Evolutionary conservation across 1,140 invertebrate genomes (phyloP), one percentile per base, ranked within the genome.

Genomic region (Drosophila lacteicornis): DNA sequence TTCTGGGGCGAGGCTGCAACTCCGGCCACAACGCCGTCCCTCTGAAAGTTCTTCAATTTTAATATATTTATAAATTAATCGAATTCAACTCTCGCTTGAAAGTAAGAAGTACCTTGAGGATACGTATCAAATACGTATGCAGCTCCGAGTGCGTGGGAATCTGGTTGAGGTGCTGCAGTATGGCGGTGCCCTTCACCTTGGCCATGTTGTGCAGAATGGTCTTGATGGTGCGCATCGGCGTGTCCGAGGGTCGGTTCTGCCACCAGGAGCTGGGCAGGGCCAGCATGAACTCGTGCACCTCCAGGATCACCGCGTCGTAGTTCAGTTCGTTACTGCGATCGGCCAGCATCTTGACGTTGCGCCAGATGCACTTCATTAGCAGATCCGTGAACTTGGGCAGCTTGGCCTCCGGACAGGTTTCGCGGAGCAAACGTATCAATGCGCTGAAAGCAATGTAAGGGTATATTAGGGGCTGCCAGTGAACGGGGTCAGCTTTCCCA

Each of bases 291-390:
- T 95, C 93, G 82, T 98, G 96, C 13, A 96, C 94, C 88, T 98
- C 96, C 3, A 95, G 91, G 9, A 98, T 93, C 70, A 98, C 95
- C 4, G 93, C 93, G 92, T 97, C 96, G 66, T 97, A 95, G 92
- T 97, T 95, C 13, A 97, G 93, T 58, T 96, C 95, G 68, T 95
- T 94, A 46, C 95, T 94, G 93, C 96, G 96, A 63, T 95, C 94
- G 7, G 96, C 95, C 75, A 98, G 94, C 76, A 92, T 94, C 88
- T 96, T 96, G 4, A 97, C 95, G 73, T 97, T 95, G 84, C 97
- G 96, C 97, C 97, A 98, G 42, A 97, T 94, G 91, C 97, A 97
- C 93, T 98, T 98, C 96, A 97, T 97, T 4, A 97, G 95, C n/a
- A 98, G 91, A 79, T 97, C 97, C 25, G 95, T 94, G 69, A 96